Conservation (phyloP, 35 echinoderm and acorn worm genomes). For the Hemicentrotus pulcherrimus region DNA sequence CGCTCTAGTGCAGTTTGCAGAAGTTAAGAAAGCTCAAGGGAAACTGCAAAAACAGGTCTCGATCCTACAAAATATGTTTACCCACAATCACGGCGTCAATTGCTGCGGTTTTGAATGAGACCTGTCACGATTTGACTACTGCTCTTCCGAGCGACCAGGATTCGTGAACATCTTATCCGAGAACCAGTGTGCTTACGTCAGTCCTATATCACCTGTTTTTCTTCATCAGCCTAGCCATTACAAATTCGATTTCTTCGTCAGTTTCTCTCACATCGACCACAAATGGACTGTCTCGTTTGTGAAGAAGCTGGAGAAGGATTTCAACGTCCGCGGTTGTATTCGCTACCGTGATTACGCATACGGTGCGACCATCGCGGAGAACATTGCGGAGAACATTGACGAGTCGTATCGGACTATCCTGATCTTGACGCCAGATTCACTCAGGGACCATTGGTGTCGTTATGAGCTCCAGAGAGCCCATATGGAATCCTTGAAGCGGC, state of each 20-base stretch:
- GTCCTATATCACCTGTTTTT: not conserved
- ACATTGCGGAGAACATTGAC: conserved; percentile 66
- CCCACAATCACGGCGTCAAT: conserved; percentile 60
- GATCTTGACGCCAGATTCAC: conserved; percentile 75
- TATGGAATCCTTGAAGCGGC: conserved; percentile 54
- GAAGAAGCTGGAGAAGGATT: conserved; percentile 76
- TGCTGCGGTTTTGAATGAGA: conserved; percentile 92
- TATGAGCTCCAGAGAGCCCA: conserved; percentile 79
- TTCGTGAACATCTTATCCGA: conserved; percentile 82
- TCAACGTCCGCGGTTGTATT: conserved; percentile 65
- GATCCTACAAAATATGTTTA: conserved; percentile 55
- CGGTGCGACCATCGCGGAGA: conserved; percentile 71
- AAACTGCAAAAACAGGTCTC: conserved; percentile 48
- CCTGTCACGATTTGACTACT: conserved; percentile 81
- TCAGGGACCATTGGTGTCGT: conserved; percentile 79
- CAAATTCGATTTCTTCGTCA: conserved; percentile 88
- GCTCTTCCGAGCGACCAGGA: conserved; percentile 63
- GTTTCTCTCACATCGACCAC: conserved; percentile 82
- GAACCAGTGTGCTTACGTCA: not conserved
- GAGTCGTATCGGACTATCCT: conserved; percentile 70
- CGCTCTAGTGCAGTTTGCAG: conserved; percentile 37
- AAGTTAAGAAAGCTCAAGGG: conserved; percentile 36
- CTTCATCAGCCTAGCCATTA: conserved; percentile 22
- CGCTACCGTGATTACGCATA: conserved; percentile 85
- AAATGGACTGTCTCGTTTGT: conserved; percentile 87